phyloP scores from a whole-genome alignment of 1,140 invertebrate species.

The Euwallacea fornicatus region DNA sequence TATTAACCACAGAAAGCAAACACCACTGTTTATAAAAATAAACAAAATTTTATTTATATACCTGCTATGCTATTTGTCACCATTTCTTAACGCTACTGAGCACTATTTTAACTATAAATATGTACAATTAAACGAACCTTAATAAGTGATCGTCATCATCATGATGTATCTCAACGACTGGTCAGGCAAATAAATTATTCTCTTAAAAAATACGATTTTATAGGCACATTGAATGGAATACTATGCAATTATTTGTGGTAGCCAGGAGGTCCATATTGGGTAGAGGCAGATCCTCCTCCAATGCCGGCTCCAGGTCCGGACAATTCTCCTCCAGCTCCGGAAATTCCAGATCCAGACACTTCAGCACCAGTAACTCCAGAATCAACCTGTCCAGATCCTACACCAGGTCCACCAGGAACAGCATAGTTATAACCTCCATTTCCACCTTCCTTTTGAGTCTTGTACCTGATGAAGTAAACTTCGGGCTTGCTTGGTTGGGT shows the following conservation, averaged over 20 bases:
- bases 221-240: not conserved
- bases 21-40: slow-evolving; percentile 1
- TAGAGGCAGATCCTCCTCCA: slow-evolving; percentile 10
- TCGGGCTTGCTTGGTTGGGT: slow-evolving; percentile 82
- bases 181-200: slow-evolving; percentile 19
- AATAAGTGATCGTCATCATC: slow-evolving; percentile 17
- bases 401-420: slow-evolving; percentile 4
- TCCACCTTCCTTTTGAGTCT: slow-evolving; percentile 67
- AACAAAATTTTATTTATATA: slow-evolving; percentile 24
- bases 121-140: not conserved
- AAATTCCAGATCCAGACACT: slow-evolving; percentile 34
- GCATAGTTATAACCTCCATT: slow-evolving; percentile 33
- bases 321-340: slow-evolving; percentile 14
- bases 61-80: slow-evolving; percentile 24
- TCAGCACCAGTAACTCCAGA: slow-evolving; percentile 10
- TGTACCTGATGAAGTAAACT: slow-evolving; percentile 89
- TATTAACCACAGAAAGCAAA: not conserved
- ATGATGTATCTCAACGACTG: slow-evolving; percentile 26
- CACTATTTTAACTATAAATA: slow-evolving; percentile 10
- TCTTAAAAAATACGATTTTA: not conserved
- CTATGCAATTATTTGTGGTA: slow-evolving; percentile 33
- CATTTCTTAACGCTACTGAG: slow-evolving; percentile 34
- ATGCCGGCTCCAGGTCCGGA: slow-evolving; percentile 23
- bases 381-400: not conserved
- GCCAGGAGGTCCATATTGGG: slow-evolving; percentile 39